Evolutionary conservation across 2,888 invertebrate genomes (phyloP).

Genomic region (Lapara coniferarum): DNA sequence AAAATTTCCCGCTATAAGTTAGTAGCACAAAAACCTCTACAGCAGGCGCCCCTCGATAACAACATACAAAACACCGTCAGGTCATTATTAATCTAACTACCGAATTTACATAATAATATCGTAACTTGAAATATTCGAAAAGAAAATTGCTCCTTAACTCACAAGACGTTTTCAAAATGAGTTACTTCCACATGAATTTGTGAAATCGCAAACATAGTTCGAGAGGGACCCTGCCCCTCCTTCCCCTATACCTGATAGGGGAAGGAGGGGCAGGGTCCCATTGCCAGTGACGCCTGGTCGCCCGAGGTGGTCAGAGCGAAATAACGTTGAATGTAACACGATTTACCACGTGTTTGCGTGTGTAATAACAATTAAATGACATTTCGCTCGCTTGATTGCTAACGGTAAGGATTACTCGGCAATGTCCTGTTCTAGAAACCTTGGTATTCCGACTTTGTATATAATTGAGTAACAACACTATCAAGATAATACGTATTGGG

Average conservation of each 20-base stretch:
- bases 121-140: slow-evolving; percentile 24
- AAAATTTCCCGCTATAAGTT: neutral
- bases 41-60: slow-evolving; percentile 31
- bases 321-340: slow-evolving; percentile 30
- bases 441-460: neutral
- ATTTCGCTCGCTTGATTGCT: slow-evolving; percentile 55
- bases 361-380: slow-evolving; percentile 55
- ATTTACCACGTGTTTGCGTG: slow-evolving; percentile 53
- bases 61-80: slow-evolving; percentile 27
- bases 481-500: no score
- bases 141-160: slow-evolving; percentile 23
- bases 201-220: slow-evolving; percentile 19
- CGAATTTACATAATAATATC: slow-evolving; percentile 20
- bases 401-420: slow-evolving; percentile 40
- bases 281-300: neutral
- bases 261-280: no score
- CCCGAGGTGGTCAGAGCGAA: slow-evolving; percentile 8
- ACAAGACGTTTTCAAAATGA: slow-evolving; percentile 22
- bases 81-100: slow-evolving; percentile 10
- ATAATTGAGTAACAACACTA: neutral
- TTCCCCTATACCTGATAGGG: neutral
- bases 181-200: slow-evolving; percentile 4
- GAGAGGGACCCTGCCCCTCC: neutral
- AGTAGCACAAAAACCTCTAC: neutral
- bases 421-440: neutral